A percentile compares a stretch with the other conserved stretches of the same genome.
Evolutionary conservation across 2,797 vertebrate species (phyloP).

Genomic region (Peromyscus nudipes): DNA sequence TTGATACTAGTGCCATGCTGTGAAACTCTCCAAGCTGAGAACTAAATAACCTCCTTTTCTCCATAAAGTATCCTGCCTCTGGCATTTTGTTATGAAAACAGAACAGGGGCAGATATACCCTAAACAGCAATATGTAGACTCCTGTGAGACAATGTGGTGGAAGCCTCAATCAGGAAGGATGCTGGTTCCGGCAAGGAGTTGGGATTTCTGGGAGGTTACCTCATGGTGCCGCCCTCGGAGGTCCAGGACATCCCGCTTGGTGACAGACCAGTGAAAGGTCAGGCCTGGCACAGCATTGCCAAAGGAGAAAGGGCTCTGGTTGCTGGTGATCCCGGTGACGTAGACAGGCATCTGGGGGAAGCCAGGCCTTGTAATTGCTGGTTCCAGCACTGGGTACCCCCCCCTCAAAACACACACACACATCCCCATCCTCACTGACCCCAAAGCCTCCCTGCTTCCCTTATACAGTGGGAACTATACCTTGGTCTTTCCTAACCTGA

Average conservation of each 20-base stretch:
- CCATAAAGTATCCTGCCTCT: background rate
- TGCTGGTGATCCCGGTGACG: conserved; percentile 95
- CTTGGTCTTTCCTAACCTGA: background rate
- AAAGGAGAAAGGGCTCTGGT: conserved; percentile 96
- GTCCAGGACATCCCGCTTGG: conserved; percentile 96
- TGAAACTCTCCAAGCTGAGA: background rate
- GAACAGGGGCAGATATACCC: background rate
- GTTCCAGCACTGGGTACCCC: accelerated
- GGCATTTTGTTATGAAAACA: background rate
- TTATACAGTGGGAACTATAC: accelerated
- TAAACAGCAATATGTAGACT: background rate
- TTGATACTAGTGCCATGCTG: background rate
- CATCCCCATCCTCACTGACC: background rate
- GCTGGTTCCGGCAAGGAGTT: too few species aligned
- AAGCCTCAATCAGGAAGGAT: accelerated
- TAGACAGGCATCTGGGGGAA: conserved; percentile 95
- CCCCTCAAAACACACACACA: background rate
- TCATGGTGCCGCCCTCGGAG: conserved; percentile 93
- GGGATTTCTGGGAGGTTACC: conserved; percentile 86
- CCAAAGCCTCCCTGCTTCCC: background rate
- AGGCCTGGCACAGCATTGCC: conserved; percentile 93
- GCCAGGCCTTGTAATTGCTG: background rate
- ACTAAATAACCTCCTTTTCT: background rate
- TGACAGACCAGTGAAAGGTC: conserved; percentile 96
- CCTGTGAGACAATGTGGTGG: background rate